Evolutionary conservation across 2,888 invertebrate genomes (phyloP), one percentile per base, ranked within the genome.

Genomic region (Rhogogaster chlorosoma): DNA sequence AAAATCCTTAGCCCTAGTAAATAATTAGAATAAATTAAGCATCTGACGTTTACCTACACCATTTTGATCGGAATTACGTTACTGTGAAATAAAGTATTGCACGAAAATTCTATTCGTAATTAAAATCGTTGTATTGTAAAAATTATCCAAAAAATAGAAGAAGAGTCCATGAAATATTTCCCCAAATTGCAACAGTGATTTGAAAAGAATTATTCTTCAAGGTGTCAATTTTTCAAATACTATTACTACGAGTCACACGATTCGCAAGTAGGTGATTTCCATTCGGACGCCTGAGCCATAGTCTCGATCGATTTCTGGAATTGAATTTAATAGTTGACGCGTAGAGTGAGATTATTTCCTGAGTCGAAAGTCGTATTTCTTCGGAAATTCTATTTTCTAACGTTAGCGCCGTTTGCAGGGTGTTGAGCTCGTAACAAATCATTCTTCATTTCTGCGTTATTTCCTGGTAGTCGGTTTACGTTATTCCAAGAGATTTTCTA

Each of bases 401-500:
- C 12, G 32, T 61, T 26, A 22, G 18, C 12, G 18, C 67, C 32
- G 29, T 61, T 12, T 67, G 32, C 32, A 32, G 32, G 32, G 6
- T 32, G 3, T 18, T 32, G 67, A 32, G 18, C 29, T 67, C 6
- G 32, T 32, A 67, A 32, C 32, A 67, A 67, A 67, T 67, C 67
- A 67, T 67, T 67, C 12, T 67, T 67, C 32, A 67, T 32, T 32
- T 67, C 18, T 32, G 32, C 67, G 32, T 67, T 67, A 67, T 10
- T 26, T 67, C 15, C 18, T 1, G 67, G 38, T 3, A 18, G 22
- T 9, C n/a, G 12, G 42, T 2, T 7, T 5, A 53, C 5, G 26
- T 77, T 77, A 49, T 18, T 53, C 32, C 18, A 29, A 49, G 49
- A 53, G 3, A 77, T 53, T 77, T 49, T 77, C 38, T 32, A 77